These are phyloP conservation scores for Sphaerodactylus townsendi DNA, from an alignment of 2,113 vertebrate species.

Conservation along the genomic window DNA sequence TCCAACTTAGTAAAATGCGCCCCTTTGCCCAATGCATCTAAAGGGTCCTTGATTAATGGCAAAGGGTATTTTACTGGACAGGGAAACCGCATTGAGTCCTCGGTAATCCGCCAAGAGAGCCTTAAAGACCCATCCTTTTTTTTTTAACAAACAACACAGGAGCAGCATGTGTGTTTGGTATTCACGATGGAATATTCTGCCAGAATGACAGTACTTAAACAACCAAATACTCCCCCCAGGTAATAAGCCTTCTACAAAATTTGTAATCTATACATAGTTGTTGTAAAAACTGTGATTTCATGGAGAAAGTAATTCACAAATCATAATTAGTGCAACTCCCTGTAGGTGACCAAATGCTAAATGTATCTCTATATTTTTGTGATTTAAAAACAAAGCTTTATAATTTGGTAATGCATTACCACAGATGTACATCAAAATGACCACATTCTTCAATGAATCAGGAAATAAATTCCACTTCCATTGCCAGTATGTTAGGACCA, in stretches of 20 bases:
- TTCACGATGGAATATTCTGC: slow-evolving; percentile 61
- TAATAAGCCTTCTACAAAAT: slow-evolving; percentile 65
- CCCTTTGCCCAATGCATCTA: too few relatives aligned
- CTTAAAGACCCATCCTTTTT: too few relatives aligned
- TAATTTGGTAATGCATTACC: slow-evolving; percentile 43
- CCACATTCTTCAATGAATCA: slow-evolving; percentile 39
- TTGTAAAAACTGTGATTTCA: slow-evolving; percentile 66
- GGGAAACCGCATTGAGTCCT: too few relatives aligned
- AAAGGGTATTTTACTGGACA: too few relatives aligned
- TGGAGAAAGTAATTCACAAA: slow-evolving; percentile 67
- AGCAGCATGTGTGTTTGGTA: too few relatives aligned
- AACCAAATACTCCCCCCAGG: slow-evolving; percentile 66
- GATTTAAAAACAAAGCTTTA: slow-evolving; percentile 48
- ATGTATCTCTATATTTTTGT: slow-evolving; percentile 49
- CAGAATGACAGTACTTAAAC: slow-evolving; percentile 65
- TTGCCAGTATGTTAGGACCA: background rate
- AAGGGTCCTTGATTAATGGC: too few relatives aligned
- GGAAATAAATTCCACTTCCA: slow-evolving; percentile 12
- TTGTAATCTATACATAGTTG: slow-evolving; percentile 70
- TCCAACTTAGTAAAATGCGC: too few relatives aligned
- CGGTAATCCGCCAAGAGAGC: too few relatives aligned
- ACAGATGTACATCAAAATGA: slow-evolving; percentile 22
- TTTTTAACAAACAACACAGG: too few relatives aligned
- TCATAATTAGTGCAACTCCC: slow-evolving; percentile 50
- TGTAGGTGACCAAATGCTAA: slow-evolving; percentile 51